A percentile compares a stretch with the other conserved stretches of the same genome.
Evolutionary conservation across 2,888 invertebrate genomes (phyloP).

Genomic region (Conomelus anceps): DNA sequence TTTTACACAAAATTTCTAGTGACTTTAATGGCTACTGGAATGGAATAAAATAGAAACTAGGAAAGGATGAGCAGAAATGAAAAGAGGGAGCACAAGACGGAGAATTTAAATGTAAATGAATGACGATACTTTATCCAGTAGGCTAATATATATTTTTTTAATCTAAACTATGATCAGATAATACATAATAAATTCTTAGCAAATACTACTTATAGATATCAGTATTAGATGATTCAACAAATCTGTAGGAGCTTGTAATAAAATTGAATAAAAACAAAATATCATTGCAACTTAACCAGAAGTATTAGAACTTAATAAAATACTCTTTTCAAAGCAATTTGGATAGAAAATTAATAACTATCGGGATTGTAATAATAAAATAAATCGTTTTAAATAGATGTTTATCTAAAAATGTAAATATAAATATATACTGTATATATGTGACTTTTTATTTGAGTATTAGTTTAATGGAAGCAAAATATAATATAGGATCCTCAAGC

Average conservation of each 20-base stretch:
- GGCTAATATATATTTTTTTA: background rate
- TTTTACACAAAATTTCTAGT: too few species aligned
- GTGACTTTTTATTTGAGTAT: too few species aligned
- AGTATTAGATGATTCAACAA: background rate
- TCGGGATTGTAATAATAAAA: background rate
- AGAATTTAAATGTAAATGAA: background rate
- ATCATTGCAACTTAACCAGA: background rate
- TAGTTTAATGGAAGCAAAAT: background rate
- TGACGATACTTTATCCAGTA: background rate
- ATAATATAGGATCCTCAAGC: background rate
- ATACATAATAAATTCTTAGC: background rate
- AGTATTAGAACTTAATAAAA: background rate
- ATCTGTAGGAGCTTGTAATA: background rate
- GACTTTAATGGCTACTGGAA: too few species aligned
- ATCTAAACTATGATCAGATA: background rate
- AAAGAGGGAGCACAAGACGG: background rate
- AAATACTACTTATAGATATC: background rate
- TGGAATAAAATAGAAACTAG: too few species aligned
- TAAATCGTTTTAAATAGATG: background rate
- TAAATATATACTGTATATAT: background rate
- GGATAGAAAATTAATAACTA: background rate
- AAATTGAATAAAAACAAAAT: background rate
- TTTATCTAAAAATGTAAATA: background rate
- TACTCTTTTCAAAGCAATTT: background rate
- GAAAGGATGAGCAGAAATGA: too few species aligned